Percentiles rank a stretch among this genome's conserved stretches.
phyloP scores from a whole-genome alignment of 2,113 vertebrate genomes.

The Urocolius indicus region DNA sequence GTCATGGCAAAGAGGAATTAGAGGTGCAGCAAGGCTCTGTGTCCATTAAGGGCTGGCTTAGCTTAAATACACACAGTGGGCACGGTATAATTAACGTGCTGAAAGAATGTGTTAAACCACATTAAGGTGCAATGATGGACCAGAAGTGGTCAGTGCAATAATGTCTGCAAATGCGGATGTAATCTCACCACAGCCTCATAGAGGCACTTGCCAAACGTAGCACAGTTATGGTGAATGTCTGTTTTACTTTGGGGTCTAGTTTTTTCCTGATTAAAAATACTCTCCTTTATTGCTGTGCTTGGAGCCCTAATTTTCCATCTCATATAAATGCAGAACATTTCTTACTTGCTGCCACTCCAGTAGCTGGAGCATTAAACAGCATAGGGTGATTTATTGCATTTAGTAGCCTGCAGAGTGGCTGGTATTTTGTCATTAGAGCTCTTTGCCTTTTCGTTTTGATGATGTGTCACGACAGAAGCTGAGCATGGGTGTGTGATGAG shows the following conservation, averaged over 20 bases:
- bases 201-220: neutral
- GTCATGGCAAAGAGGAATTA: constrained; percentile 5
- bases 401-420: neutral
- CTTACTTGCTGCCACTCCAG: neutral
- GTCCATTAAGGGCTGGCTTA: constrained; percentile 43
- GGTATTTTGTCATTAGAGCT: neutral
- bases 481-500: neutral
- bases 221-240: neutral
- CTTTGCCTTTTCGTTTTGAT: neutral
- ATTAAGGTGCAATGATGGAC: neutral
- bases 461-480: neutral
- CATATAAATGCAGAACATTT: neutral
- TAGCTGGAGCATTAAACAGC: neutral
- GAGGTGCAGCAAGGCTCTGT: neutral
- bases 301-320: neutral
- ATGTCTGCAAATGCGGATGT: neutral
- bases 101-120: constrained; percentile 38
- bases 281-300: neutral
- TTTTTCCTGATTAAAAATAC: neutral
- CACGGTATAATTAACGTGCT: neutral
- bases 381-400: constrained; percentile 3
- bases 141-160: neutral
- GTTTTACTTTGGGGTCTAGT: neutral
- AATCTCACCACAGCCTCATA: neutral
- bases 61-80: neutral